Evolutionary conservation across 2,888 invertebrate genomes (phyloP).

Genomic region (Beris morrisii): DNA sequence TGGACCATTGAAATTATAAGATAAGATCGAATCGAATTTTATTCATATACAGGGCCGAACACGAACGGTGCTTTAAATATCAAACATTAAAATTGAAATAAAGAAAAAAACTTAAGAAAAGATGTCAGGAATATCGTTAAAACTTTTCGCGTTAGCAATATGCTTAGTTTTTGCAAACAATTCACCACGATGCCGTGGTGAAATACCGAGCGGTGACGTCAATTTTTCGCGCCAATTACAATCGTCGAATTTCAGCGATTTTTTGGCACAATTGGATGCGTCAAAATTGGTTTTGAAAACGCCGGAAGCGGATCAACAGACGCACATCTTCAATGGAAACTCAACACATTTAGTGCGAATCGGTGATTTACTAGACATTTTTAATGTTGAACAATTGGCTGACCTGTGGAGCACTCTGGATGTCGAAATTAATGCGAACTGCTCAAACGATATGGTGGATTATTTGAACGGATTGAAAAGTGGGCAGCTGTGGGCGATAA

Average conservation of each 20-base stretch:
- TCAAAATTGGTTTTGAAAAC: slow-evolving; percentile 16
- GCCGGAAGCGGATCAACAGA: not conserved
- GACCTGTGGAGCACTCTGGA: slow-evolving; percentile 47
- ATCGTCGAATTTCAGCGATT: slow-evolving; percentile 31
- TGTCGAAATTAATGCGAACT: slow-evolving; percentile 46
- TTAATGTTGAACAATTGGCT: slow-evolving; percentile 50
- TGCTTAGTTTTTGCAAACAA: slow-evolving; percentile 6
- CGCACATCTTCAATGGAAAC: slow-evolving; percentile 40
- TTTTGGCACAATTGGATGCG: slow-evolving; percentile 25
- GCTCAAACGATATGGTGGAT: slow-evolving; percentile 50
- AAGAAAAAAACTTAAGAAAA: not conserved
- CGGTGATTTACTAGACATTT: slow-evolving; percentile 52
- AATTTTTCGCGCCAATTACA: slow-evolving; percentile 25
- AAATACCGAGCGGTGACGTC: slow-evolving; percentile 27
- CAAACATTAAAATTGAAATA: not conserved
- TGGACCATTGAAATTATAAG: slow-evolving; percentile 9
- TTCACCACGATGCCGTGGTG: slow-evolving; percentile 25
- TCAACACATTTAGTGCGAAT: slow-evolving; percentile 48
- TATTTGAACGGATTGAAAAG: slow-evolving; percentile 51
- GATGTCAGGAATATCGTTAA: not conserved
- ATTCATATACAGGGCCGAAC: too few species aligned
- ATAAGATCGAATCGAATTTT: not conserved
- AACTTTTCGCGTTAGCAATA: not conserved
- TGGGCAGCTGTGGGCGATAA: slow-evolving; percentile 53
- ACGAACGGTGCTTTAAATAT: too few species aligned